A percentile compares a stretch with the other conserved stretches of the same genome.
phyloP scores from a whole-genome alignment of 2,888 invertebrate species.

The Ophioninae sp. region DNA sequence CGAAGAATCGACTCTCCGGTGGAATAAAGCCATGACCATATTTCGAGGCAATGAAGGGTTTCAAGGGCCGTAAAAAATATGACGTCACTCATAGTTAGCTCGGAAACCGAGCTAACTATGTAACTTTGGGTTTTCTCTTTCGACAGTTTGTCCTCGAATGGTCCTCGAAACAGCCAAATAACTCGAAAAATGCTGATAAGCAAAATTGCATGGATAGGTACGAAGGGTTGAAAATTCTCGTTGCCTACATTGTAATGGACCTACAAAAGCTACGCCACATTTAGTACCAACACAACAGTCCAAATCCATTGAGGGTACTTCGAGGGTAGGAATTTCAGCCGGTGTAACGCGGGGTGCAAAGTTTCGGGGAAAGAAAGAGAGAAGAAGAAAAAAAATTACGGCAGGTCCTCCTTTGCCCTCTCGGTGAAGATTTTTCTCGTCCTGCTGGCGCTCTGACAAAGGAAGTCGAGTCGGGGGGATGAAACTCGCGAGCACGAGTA shows the following conservation, averaged over 20 bases:
- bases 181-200: neutral
- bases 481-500: constrained; percentile 59
- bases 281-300: constrained; percentile 14
- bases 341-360: constrained; percentile 57
- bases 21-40: constrained; percentile 8
- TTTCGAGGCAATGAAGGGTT: constrained; percentile 1
- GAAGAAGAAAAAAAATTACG: constrained; percentile 71
- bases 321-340: constrained; percentile 54
- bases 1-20: neutral
- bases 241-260: neutral
- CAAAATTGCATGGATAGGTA: neutral
- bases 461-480: constrained; percentile 54
- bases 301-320: constrained; percentile 26
- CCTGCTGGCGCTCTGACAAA: constrained; percentile 45
- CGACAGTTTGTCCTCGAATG: neutral
- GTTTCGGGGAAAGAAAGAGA: constrained; percentile 40
- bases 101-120: neutral
- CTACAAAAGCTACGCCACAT: constrained; percentile 2
- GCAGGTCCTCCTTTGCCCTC: constrained; percentile 70
- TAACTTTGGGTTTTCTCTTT: constrained; percentile 12
- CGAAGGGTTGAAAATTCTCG: neutral
- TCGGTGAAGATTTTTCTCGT: constrained; percentile 37
- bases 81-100: neutral
- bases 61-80: constrained; percentile 4
- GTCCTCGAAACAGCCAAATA: neutral